A percentile compares a stretch with the other conserved stretches of the same genome.
phyloP scores from a whole-genome alignment of 2,113 vertebrate species.

The Setophaga coronata region DNA sequence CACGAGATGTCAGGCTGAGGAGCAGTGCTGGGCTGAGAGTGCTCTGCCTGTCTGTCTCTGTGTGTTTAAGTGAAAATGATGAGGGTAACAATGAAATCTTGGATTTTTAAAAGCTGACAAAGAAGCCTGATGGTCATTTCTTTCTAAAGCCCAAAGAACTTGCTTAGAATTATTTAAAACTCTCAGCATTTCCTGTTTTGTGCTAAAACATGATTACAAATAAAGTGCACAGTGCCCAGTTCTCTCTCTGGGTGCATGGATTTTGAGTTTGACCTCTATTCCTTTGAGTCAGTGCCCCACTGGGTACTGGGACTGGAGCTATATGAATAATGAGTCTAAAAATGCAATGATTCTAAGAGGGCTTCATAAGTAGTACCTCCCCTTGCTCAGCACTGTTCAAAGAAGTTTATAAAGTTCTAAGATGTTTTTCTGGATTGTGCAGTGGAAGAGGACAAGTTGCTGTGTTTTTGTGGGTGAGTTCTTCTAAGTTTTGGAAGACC shows the following conservation, averaged over 20 bases:
- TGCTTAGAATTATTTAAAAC: neutral
- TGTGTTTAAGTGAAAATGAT: neutral
- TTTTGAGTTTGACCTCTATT: neutral
- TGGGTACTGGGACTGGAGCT: neutral
- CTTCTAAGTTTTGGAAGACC: neutral
- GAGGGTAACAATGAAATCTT: neutral
- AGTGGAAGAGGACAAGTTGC: fast-evolving
- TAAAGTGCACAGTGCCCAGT: neutral
- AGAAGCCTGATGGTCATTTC: neutral
- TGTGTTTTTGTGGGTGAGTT: neutral
- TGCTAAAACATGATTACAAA: neutral
- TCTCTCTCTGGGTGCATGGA: too few species aligned
- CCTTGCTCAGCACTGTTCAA: neutral
- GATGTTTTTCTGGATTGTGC: neutral
- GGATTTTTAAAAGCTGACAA: neutral
- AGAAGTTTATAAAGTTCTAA: neutral
- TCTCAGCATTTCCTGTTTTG: neutral
- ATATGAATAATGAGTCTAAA: neutral
- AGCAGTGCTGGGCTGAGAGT: fast-evolving
- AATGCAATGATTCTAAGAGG: neutral
- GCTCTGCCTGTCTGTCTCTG: fast-evolving
- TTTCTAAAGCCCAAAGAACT: neutral
- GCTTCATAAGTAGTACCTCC: neutral
- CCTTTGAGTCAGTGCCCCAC: neutral
- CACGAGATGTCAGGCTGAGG: slow-evolving; percentile 75